Evolutionary conservation across 2,888 invertebrate genomes (phyloP).

Genomic region (Lapara coniferarum): DNA sequence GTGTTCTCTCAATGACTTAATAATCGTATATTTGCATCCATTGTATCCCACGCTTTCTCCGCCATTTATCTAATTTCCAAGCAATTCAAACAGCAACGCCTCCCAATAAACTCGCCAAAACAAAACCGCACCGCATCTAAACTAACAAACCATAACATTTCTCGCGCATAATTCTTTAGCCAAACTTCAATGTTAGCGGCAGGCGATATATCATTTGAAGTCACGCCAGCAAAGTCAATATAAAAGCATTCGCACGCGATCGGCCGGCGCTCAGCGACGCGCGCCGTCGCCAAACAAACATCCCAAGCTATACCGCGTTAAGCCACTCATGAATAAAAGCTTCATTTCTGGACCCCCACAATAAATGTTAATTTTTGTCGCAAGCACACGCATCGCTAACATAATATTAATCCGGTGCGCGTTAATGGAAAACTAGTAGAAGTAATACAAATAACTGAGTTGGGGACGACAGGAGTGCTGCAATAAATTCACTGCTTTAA

Average conservation of each 20-base stretch:
- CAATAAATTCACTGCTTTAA: conserved; percentile 75
- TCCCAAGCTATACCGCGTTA: conserved; percentile 76
- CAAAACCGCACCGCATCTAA: conserved; percentile 49
- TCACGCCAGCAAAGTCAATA: conserved; percentile 77
- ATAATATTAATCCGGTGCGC: conserved; percentile 80
- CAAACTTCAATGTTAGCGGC: conserved; percentile 76
- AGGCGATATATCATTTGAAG: conserved; percentile 81
- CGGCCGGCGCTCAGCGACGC: conserved; percentile 67
- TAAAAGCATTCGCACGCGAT: conserved; percentile 81
- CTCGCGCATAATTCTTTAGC: conserved; percentile 69
- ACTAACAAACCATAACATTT: conserved; percentile 68
- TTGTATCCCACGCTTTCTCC: background rate
- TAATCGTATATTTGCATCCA: background rate
- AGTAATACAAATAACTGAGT: conserved; percentile 76
- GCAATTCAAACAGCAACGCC: background rate
- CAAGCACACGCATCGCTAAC: conserved; percentile 79
- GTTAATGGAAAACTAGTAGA: conserved; percentile 82
- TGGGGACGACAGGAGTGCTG: conserved; percentile 53
- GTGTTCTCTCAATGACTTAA: background rate
- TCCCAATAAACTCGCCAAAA: conserved; percentile 9
- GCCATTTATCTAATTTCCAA: background rate
- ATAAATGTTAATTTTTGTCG: conserved; percentile 83
- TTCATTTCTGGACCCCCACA: conserved; percentile 77
- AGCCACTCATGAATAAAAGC: conserved; percentile 82
- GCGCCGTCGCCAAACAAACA: conserved; percentile 65